Evolutionary conservation across 2,888 invertebrate species (phyloP).

Genomic region (Xylota sylvarum): DNA sequence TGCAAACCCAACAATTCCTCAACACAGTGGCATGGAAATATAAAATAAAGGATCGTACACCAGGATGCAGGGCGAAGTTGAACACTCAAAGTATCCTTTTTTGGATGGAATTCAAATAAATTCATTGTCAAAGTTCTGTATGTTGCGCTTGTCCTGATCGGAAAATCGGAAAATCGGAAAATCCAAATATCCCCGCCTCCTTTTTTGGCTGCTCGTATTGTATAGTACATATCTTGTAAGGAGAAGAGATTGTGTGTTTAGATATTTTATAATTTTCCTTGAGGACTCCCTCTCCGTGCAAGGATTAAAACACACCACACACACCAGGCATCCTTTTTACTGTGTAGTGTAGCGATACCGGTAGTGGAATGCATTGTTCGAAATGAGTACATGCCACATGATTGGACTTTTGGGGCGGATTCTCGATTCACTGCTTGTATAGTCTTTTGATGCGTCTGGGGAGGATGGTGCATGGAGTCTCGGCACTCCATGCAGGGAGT

Average conservation of each 20-base stretch:
- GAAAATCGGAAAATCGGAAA: slow-evolving; percentile 40
- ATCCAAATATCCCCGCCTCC: slow-evolving; percentile 29
- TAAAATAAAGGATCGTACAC: slow-evolving; percentile 45
- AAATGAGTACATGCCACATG: slow-evolving; percentile 70
- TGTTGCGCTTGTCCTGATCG: slow-evolving; percentile 62
- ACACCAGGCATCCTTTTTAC: slow-evolving; percentile 21
- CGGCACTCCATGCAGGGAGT: slow-evolving; percentile 58
- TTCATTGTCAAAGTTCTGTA: slow-evolving; percentile 74
- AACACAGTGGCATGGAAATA: slow-evolving; percentile 14
- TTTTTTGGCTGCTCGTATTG: slow-evolving; percentile 14
- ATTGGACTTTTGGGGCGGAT: slow-evolving; percentile 51
- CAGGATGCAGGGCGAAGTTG: neutral
- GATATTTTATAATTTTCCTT: slow-evolving; percentile 73
- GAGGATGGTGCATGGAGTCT: slow-evolving; percentile 43
- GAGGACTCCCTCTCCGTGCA: slow-evolving; percentile 49
- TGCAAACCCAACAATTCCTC: slow-evolving; percentile 50
- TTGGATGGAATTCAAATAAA: slow-evolving; percentile 75
- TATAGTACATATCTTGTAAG: slow-evolving; percentile 61
- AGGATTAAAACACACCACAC: slow-evolving; percentile 60
- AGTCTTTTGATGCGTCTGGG: slow-evolving; percentile 26
- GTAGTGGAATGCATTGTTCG: slow-evolving; percentile 54
- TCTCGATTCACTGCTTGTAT: slow-evolving; percentile 17
- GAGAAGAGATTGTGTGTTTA: slow-evolving; percentile 49
- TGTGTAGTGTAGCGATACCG: slow-evolving; percentile 1
- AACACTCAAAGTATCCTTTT: slow-evolving; percentile 42